Base-by-base conservation (phyloP, 2,797 vertebrate genomes). In the Valencia hispanica region DNA sequence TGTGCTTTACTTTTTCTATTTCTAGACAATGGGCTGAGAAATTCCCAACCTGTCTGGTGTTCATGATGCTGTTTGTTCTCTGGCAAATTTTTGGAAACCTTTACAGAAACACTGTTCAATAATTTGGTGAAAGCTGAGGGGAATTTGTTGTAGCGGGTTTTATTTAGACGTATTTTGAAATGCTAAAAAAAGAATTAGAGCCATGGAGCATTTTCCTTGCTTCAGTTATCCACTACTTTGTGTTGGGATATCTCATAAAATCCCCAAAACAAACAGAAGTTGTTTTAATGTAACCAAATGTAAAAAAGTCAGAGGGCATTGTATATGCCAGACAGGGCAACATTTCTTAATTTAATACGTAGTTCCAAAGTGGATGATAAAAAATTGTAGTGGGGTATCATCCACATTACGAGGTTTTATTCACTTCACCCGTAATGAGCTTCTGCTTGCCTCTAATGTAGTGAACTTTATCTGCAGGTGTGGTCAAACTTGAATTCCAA, bases 401-500 rank as follows among this genome's bases (percentile, higher is more conserved):
- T 81, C 27, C 68, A 63, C 57, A 57, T 77, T 68, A 82, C 73
- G 11, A 51, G 41, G 39, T 72, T 72, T 74, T 50, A 61, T 79
- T 81, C 51, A 45, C 45, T 72, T 51, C 18, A 36, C 32, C 72
- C 45, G 75, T 71, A 84, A 86, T 48, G 76, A 43, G 50, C 61
- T 70, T 25, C 30, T 80, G 78, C 73, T 32, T 79, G 43, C 34
- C 41, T 65, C 48, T 74, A 51, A 68, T 70, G 81, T 69, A 83
- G 79, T 82, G 69, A 85, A 92, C 72, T 73, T 84, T 74, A 89
- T 85, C 76, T 84, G 88, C 80, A 84, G 86, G 80, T 87, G 73
- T 70, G 71, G 71, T 74, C 27, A 85, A 87, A 84, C 78, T 59
- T 77, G 73, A 65, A 86, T 83, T 83, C 51, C 63, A 86, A 85